These are phyloP conservation scores for Cydia strobilella DNA, from an alignment of 1,140 invertebrate genomes.

Conservation along the genomic window DNA sequence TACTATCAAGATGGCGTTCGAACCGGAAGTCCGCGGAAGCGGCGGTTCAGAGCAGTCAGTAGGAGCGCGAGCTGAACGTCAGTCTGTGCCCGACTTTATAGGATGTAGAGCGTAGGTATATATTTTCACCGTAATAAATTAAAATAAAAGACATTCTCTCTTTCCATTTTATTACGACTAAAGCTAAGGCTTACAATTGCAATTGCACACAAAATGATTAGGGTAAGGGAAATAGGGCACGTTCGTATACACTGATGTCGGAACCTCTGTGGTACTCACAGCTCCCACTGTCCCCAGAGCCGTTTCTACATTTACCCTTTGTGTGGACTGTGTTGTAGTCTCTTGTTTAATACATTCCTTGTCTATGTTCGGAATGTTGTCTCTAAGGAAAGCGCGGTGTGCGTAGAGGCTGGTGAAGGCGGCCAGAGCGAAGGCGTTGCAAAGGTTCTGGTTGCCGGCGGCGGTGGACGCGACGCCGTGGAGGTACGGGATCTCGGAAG, in stretches of 20 bases:
- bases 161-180: neutral
- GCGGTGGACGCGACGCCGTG: conserved; percentile 23
- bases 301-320: neutral
- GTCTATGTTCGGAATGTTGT: neutral
- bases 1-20: too few relatives aligned
- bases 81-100: too few relatives aligned
- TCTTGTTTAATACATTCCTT: neutral
- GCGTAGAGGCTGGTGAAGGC: neutral
- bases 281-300: neutral
- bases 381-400: neutral
- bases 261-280: neutral
- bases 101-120: too few relatives aligned
- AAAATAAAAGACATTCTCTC: neutral
- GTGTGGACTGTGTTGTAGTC: neutral
- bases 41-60: too few relatives aligned
- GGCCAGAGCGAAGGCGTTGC: conserved; percentile 24
- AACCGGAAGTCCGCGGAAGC: too few relatives aligned
- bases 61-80: too few relatives aligned
- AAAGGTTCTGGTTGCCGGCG: conserved; percentile 17
- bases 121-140: too few relatives aligned
- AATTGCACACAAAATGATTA: conserved; percentile 14
- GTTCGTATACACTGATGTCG: neutral
- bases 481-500: neutral
- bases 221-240: neutral
- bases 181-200: conserved; percentile 5